Percentiles rank a stretch among this genome's conserved stretches.
phyloP scores from a whole-genome alignment of 2,797 vertebrate species.

The Gymnopithys bicolor region DNA sequence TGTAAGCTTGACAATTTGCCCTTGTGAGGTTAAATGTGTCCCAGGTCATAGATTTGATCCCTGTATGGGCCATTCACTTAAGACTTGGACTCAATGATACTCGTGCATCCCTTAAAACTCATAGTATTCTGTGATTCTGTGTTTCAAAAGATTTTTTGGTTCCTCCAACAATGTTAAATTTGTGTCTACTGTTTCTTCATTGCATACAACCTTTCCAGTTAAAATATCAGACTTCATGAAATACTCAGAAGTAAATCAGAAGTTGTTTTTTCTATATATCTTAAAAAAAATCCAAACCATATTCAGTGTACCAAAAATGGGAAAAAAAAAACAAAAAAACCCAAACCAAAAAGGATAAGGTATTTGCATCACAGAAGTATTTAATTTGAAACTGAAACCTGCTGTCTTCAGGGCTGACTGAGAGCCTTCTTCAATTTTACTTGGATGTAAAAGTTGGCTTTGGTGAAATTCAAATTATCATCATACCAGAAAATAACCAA shows the following conservation, averaged over 20 bases:
- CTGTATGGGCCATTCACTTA: neutral
- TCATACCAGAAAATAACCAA: neutral
- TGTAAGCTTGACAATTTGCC: neutral
- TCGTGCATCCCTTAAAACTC: neutral
- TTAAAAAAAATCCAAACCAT: neutral
- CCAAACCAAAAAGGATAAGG: neutral
- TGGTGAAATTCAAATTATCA: neutral
- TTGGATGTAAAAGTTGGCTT: neutral
- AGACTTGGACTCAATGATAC: neutral
- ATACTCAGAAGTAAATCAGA: neutral
- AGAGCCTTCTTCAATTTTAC: neutral
- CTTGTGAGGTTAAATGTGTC: neutral
- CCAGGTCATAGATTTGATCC: neutral
- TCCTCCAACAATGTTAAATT: neutral
- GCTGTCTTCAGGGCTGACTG: neutral
- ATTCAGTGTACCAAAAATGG: neutral
- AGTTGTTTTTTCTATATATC: neutral
- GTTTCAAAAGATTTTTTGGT: neutral
- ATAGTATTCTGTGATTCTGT: neutral
- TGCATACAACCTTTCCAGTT: neutral
- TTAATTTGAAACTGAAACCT: neutral
- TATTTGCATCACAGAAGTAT: neutral
- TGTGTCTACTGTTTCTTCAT: neutral
- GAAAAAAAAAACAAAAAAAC: neutral
- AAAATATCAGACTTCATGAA: neutral